phyloP scores from a whole-genome alignment of 2,888 invertebrate genomes.

The Meghimatium bilineatum region DNA sequence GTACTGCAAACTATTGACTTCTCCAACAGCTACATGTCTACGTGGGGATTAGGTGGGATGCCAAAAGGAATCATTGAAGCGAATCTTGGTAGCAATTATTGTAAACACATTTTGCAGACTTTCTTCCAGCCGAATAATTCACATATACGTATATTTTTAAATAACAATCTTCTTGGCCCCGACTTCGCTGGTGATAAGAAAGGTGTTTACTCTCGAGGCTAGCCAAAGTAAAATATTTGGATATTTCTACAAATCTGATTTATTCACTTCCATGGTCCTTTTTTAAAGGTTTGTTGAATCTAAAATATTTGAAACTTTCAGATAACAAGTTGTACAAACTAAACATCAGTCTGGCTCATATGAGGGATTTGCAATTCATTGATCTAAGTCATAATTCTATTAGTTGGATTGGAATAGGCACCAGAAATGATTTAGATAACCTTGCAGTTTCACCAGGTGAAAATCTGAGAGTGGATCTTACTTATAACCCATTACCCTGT shows the following conservation, averaged over 20 bases:
- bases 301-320: background rate
- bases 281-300: slow-evolving; percentile 11
- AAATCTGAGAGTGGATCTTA: background rate
- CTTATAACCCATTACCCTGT: slow-evolving; percentile 28
- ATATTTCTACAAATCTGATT: slow-evolving; percentile 30
- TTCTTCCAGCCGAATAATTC: slow-evolving; percentile 16
- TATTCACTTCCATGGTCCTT: slow-evolving; percentile 6
- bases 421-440: slow-evolving; percentile 18
- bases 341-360: slow-evolving; percentile 9
- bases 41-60: background rate
- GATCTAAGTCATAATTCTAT: slow-evolving; percentile 23
- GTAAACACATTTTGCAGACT: background rate
- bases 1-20: background rate
- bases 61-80: background rate
- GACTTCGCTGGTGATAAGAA: slow-evolving; percentile 7
- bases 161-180: slow-evolving; percentile 21
- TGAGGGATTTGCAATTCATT: slow-evolving; percentile 5
- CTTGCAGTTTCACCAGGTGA: background rate
- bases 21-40: slow-evolving; percentile 11
- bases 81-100: slow-evolving; percentile 2
- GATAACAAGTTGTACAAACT: background rate
- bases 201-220: background rate
- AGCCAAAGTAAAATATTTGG: background rate
- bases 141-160: background rate
- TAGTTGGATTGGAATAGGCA: background rate